phyloP scores from a whole-genome alignment of 2,888 invertebrate species.

The Drosophila gaucha region DNA sequence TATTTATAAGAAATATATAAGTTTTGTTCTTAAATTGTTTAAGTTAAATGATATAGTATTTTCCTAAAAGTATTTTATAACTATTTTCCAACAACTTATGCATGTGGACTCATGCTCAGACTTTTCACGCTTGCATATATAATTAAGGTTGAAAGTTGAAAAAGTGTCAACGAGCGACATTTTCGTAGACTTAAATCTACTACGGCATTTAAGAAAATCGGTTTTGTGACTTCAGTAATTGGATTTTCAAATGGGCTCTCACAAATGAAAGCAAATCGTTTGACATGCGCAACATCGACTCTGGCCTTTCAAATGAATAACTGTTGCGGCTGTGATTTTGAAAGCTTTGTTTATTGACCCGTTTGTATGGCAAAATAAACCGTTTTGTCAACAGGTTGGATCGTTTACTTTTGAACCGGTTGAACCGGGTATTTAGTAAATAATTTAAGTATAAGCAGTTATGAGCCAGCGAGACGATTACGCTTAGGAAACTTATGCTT shows the following conservation, averaged over 20 bases:
- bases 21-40: no score
- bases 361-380: not conserved
- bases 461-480: not conserved
- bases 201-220: no score
- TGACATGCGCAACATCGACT: constrained; percentile 4
- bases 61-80: no score
- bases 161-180: not conserved
- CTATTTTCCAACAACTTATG: no score
- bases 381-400: constrained; percentile 2
- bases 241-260: not conserved
- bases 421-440: not conserved
- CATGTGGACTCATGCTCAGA: no score
- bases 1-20: no score
- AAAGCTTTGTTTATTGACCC: no score
- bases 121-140: no score
- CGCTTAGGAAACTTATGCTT: not conserved
- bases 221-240: constrained; percentile 1
- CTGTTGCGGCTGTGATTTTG: no score
- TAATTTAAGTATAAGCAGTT: not conserved
- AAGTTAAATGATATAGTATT: no score
- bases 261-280: not conserved
- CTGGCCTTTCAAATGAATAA: constrained; percentile 7
- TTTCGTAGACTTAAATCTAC: no score
- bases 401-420: not conserved
- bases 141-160: not conserved